These are phyloP conservation scores for Rosalia funebris DNA, from an alignment of 2,888 invertebrate species.

Conservation along the genomic window DNA sequence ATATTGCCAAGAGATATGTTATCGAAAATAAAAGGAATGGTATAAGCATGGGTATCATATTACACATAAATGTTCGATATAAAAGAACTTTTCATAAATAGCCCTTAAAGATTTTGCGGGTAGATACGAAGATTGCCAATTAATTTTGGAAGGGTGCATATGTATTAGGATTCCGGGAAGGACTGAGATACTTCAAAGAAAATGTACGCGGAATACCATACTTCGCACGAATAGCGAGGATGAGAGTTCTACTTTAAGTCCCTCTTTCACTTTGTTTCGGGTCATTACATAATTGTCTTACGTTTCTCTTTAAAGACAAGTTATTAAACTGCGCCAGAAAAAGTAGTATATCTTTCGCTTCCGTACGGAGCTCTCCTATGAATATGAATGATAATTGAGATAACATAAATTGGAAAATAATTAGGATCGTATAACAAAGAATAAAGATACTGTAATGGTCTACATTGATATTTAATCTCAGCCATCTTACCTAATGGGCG, in stretches of 20 bases:
- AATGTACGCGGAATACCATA: constrained; percentile 12
- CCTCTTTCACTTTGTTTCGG: constrained; percentile 11
- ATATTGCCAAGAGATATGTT: no score
- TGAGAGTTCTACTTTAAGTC: constrained; percentile 11
- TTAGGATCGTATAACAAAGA: no score
- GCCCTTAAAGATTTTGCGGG: background rate
- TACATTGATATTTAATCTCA: no score
- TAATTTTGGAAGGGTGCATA: constrained; percentile 6
- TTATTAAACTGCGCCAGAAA: background rate
- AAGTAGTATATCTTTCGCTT: background rate
- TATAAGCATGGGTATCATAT: no score
- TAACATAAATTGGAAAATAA: no score
- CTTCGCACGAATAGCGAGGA: constrained; percentile 4
- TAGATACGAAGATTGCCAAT: constrained; percentile 3
- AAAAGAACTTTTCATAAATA: background rate
- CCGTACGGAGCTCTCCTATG: no score
- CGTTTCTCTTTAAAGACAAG: background rate
- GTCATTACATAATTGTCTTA: constrained; percentile 6
- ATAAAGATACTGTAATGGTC: no score
- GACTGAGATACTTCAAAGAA: constrained; percentile 17
- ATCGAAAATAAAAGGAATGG: no score
- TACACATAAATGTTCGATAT: background rate
- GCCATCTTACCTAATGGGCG: no score
- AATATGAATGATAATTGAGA: no score
- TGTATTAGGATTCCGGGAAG: constrained; percentile 3